phyloP scores from a whole-genome alignment of 2,113 vertebrate species.

The Nettapus auritus region DNA sequence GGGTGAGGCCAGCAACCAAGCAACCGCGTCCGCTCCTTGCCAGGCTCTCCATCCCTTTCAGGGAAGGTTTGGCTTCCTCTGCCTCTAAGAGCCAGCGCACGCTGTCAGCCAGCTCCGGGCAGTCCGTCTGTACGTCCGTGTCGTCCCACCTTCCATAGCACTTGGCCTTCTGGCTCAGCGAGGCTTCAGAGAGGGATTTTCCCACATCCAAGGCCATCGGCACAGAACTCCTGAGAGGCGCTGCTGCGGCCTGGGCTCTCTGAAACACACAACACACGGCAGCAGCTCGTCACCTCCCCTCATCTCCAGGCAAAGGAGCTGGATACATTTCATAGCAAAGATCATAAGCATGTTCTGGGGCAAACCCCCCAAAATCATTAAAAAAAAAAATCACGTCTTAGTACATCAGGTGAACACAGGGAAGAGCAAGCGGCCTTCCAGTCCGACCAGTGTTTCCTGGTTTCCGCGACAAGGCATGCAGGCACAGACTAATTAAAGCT shows the following conservation, averaged over 20 bases:
- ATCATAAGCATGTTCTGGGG: not conserved
- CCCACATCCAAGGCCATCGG: slow-evolving; percentile 74
- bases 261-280: not conserved
- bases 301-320: fast-evolving
- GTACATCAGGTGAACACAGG: fast-evolving
- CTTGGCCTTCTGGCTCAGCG: slow-evolving; percentile 14
- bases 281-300: fast-evolving
- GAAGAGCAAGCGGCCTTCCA: not conserved
- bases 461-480: fast-evolving
- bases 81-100: not conserved
- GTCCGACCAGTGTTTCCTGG: not conserved
- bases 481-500: not conserved
- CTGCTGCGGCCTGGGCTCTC: not conserved
- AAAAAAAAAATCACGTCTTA: not conserved
- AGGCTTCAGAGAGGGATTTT: slow-evolving; percentile 32
- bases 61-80: not conserved
- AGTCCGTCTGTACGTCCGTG: slow-evolving; percentile 7
- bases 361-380: not conserved
- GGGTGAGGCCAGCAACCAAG: not conserved
- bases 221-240: not conserved
- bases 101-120: not conserved
- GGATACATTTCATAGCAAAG: fast-evolving
- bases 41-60: not conserved
- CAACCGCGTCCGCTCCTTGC: not conserved
- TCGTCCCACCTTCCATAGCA: not conserved